Base-by-base conservation (phyloP, 1,140 invertebrate genomes). In the Drosophila azteca region DNA sequence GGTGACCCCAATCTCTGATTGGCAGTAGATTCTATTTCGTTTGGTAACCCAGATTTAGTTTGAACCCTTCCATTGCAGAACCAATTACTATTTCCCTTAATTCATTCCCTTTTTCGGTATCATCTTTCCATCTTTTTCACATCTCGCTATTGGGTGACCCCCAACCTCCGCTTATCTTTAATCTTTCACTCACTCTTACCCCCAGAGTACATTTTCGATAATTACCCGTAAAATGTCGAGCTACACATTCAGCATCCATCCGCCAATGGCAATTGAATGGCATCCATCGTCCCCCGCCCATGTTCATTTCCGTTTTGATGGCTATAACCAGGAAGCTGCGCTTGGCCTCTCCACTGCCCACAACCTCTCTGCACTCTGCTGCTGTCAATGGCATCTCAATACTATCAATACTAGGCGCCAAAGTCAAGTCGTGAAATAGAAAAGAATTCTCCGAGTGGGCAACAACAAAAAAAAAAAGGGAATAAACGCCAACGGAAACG, bases 181-280 rank as follows among this genome's bases (percentile, higher is more conserved):
- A 69, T 69, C 66, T 69, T 49, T 35, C 20, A 68, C 44, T 57
- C 64, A 4, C 2, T 13, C 41, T 31, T 11, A 7, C 29, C 41
- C 43, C 29, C 24, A 45, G 43, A 41, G 45, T 57, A 26, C 64
- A 49, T 68, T 49, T 58, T 41, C 80, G 70, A 79, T 84, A 84
- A 84, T 84, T 84, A 84, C 77, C 80, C 75, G 81, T 77, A 85
- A 84, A 84, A 85, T 87, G 81, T 57, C 60, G 43, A 64, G 63
- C 61, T 55, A 29, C 15, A 57, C 41, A 46, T 57, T 43, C 43
- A 31, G 41, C 46, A 9, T 44, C 54, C 35, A 39, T 39, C 35
- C 35, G 35, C 3, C 35, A 39, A 13, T 39, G 9, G 3, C 35
- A 39, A 39, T 39, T 39, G 35, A 13, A 39, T 39, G 35, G 35